A percentile compares a stretch with the other conserved stretches of the same genome.
These are phyloP conservation scores for Theretra japonica DNA, from an alignment of 2,888 invertebrate species.

Conservation along the genomic window DNA sequence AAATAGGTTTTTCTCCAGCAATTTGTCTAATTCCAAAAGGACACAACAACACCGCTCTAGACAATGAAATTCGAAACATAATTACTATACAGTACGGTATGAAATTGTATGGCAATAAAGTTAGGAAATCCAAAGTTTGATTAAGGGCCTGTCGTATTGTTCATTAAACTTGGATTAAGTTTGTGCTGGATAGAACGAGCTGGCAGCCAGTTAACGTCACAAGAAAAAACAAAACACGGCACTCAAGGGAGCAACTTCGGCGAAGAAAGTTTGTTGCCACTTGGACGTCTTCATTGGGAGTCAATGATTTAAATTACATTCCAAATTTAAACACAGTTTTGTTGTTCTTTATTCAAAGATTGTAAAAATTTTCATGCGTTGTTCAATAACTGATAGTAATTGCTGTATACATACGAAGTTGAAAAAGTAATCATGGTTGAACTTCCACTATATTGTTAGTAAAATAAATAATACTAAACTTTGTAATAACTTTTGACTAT, in stretches of 20 bases:
- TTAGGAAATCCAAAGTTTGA: conserved; percentile 82
- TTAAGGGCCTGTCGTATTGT: conserved; percentile 85
- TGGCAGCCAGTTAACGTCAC: conserved; percentile 82
- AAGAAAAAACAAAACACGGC: conserved; percentile 69
- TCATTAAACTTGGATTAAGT: conserved; percentile 86
- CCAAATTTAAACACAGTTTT: not conserved
- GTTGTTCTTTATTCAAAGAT: not conserved
- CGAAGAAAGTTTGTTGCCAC: conserved; percentile 61
- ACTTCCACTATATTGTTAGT: too few species aligned
- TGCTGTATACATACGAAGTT: not conserved
- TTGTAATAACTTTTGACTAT: too few species aligned
- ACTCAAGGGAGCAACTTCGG: conserved; percentile 57
- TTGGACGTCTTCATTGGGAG: conserved; percentile 49
- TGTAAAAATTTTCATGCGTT: not conserved
- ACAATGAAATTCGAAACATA: conserved; percentile 48
- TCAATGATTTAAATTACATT: conserved; percentile 27
- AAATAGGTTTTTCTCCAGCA: conserved; percentile 80
- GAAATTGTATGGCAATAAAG: conserved; percentile 46
- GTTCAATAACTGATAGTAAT: not conserved
- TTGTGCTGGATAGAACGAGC: conserved; percentile 84
- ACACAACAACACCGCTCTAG: conserved; percentile 40
- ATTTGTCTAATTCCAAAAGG: conserved; percentile 45
- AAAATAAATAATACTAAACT: too few species aligned
- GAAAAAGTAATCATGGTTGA: too few species aligned
- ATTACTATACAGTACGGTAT: conserved; percentile 44